phyloP scores from a whole-genome alignment of 2,888 invertebrate genomes.

The Callosobruchus maculatus region DNA sequence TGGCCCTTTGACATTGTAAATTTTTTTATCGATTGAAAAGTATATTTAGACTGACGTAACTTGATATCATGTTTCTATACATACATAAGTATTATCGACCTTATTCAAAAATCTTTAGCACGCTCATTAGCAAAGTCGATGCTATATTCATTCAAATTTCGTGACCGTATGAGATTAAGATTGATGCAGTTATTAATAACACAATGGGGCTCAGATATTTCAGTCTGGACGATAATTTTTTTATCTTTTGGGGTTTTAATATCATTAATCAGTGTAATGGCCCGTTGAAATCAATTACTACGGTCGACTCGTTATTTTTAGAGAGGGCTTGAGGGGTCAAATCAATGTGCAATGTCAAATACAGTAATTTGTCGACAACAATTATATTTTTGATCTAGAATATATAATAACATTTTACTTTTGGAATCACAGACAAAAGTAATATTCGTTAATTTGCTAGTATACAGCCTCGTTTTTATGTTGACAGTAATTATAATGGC shows the following conservation, averaged over 20 bases:
- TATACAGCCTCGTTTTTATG: no score
- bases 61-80: no score
- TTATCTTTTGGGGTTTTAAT: background rate
- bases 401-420: no score
- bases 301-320: background rate
- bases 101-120: background rate
- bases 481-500: no score
- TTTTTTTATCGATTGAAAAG: no score
- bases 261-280: background rate
- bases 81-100: background rate
- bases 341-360: background rate
- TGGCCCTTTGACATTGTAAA: no score
- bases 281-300: background rate
- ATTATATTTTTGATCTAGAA: no score
- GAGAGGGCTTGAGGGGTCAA: background rate
- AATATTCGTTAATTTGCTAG: no score
- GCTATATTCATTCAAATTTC: background rate
- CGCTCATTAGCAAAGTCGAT: background rate
- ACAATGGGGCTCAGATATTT: background rate
- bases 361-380: no score
- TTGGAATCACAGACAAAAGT: no score
- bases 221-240: background rate
- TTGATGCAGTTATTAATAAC: background rate
- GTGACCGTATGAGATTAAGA: background rate
- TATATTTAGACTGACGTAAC: no score